A percentile compares a stretch with the other conserved stretches of the same genome.
Conservation (phyloP, 2,888 invertebrate genomes). For the Agriopis leucophaearia region DNA sequence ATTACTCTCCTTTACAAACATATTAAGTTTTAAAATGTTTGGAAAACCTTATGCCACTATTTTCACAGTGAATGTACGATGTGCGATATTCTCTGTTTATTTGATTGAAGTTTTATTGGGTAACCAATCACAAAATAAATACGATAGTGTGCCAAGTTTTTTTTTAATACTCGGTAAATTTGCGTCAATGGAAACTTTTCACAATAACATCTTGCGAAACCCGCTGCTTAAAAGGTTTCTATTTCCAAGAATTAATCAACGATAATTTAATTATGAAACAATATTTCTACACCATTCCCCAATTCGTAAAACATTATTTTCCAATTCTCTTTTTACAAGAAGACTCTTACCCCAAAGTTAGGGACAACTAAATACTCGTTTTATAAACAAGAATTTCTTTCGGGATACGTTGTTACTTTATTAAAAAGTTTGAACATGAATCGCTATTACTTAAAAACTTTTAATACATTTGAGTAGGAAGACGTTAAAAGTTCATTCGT, state of each 20-base stretch:
- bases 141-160: no score
- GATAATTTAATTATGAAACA: conserved; percentile 25
- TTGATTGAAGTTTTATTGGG: no score
- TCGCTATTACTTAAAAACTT: conserved; percentile 70
- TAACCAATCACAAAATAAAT: no score
- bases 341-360: conserved; percentile 37
- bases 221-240: conserved; percentile 15
- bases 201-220: conserved; percentile 14
- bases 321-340: conserved; percentile 34
- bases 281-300: conserved; percentile 35
- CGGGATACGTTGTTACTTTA: conserved; percentile 64
- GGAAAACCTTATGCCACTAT: no score
- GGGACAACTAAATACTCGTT: conserved; percentile 50
- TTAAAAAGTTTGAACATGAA: conserved; percentile 70
- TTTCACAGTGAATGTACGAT: no score
- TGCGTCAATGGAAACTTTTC: background rate
- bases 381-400: conserved; percentile 54
- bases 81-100: no score
- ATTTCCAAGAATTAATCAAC: conserved; percentile 32
- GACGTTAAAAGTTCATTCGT: conserved; percentile 58
- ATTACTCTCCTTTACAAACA: no score
- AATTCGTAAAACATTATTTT: conserved; percentile 37
- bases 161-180: background rate
- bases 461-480: conserved; percentile 58
- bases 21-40: no score